Base-by-base conservation (phyloP, 2,888 invertebrate species). In the Zhuqinia jingwanae region DNA sequence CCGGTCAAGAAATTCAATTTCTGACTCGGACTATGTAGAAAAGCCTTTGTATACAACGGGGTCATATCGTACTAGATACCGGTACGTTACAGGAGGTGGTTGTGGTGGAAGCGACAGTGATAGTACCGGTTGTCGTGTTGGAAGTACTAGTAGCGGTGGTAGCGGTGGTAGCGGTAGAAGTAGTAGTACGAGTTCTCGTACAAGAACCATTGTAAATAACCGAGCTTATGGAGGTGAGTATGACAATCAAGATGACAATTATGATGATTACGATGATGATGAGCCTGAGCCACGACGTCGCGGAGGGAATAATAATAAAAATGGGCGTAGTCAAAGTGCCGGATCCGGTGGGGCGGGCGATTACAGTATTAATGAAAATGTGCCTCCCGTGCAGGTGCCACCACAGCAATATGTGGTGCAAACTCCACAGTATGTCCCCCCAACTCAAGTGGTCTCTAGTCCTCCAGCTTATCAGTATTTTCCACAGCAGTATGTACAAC, bases 21-120 rank as follows among this genome's bases (percentile, higher is more conserved):
- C 70, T 3, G 56, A 47, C 15, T 50, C 42, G 8, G 75, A 82
- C 73, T 45, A 60, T 36, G 15, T 20, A 0, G 83, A 83, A 22
- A 83, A 83, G 68, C 83, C 83, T 0, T 22, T 56, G 50, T 53
- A 76, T 53, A 65, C 56, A 50, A 83, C 83, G 1, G 83, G 83
- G 36, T 83, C 83, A 11, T 83, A 83, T 22, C 63, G 83, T 25
- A 75, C 27, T 13, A 83, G 82, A 75, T 73, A 60, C 47, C 73
- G 82, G 8, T 81, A 70, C 25, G 47, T 50, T 27, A 79, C 36
- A n/a, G 17, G 15, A 25, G 15, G 63, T 30, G 53, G 80, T 58
- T 22, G 70, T n/a, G 25, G 58, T 22, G 30, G 65, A 22, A 30
- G 50, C 58, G 25, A 58, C n/a, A 15, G 50, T 50, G 50, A n/a